Evolutionary conservation across 2,888 invertebrate species (phyloP), one percentile per base, ranked within the genome.

Genomic region (Eupithecia insigniata): DNA sequence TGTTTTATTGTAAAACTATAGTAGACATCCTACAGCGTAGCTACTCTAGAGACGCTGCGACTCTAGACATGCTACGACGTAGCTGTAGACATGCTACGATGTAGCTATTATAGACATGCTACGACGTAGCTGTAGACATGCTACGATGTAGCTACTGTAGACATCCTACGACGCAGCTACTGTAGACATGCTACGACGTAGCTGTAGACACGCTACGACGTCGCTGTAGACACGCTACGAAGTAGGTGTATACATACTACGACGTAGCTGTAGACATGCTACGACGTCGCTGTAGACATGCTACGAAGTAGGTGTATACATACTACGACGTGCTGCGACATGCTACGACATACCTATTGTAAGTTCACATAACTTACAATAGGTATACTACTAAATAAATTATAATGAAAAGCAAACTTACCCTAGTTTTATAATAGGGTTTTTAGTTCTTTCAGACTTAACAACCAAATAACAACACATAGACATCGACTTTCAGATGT

Each of bases 391-490:
- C 1, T 14, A 26, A 55, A 55, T 55, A 26, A 55, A 26, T 55
- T 10, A 51, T 26, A 14, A 55, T 26, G 2, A 55, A 55, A 68
- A 69, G 46, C 67, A 73, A 78, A 89, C 89, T 90, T 84, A 89
- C 90, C 90, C 88, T 76, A 85, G 87, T 77, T 73, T 76, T 74
- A 83, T 51, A 12, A 74, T 80, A 85, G 87, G 87, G 89, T 34
- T 82, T 81, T 68, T 43, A 71, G 34, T 32, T 30, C 2, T 6
- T 26, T 14, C 36, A 74, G 5, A n/a, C 55, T 26, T 26, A 0
- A 43, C 66, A 77, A 66, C 71, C 26, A 55, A 55, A 26, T 55
- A 55, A 61, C 69, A 70, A 69, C 58, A 22, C 69, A 67, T 65
- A 72, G 60, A 73, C 55, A 82, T 80, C 81, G 81, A 51, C 75